These are phyloP conservation scores for Noctua fimbriata DNA, from an alignment of 2,888 invertebrate species.

Conservation along the genomic window DNA sequence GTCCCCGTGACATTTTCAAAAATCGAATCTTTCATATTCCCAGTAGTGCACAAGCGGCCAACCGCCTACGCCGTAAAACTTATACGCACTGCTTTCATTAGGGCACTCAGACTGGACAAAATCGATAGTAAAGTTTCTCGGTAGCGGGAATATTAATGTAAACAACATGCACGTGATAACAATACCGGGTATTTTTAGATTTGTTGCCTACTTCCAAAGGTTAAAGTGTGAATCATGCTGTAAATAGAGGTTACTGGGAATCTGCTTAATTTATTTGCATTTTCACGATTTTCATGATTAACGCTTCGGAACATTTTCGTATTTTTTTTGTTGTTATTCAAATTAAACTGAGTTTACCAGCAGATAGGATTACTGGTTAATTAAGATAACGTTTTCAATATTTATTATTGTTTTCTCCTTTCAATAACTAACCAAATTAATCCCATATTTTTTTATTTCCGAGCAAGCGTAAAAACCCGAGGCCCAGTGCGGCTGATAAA, in stretches of 20 bases:
- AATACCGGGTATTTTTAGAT: conserved; percentile 35
- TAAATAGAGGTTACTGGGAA: conserved; percentile 10
- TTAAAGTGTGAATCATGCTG: conserved; percentile 15
- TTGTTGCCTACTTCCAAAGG: conserved; percentile 11
- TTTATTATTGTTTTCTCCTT: neutral
- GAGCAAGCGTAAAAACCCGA: conserved; percentile 23
- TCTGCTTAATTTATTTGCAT: neutral
- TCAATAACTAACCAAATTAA: neutral
- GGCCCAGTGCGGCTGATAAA: conserved; percentile 9
- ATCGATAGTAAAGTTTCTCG: conserved; percentile 30
- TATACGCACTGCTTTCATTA: conserved; percentile 18
- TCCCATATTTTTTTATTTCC: conserved; percentile 10
- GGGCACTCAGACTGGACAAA: conserved; percentile 2
- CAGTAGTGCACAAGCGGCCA: neutral
- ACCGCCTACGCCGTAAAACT: neutral
- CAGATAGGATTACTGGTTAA: neutral
- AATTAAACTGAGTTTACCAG: neutral
- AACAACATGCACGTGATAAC: conserved; percentile 38
- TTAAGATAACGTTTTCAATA: no score
- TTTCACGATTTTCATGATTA: neutral
- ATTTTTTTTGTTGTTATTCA: neutral
- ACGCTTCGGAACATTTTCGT: neutral
- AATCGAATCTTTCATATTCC: neutral
- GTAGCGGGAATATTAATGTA: conserved; percentile 28
- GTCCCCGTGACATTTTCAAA: neutral